Evolutionary conservation across 2,113 vertebrate genomes (phyloP).

Genomic region (Paradoxurus hermaphroditus): DNA sequence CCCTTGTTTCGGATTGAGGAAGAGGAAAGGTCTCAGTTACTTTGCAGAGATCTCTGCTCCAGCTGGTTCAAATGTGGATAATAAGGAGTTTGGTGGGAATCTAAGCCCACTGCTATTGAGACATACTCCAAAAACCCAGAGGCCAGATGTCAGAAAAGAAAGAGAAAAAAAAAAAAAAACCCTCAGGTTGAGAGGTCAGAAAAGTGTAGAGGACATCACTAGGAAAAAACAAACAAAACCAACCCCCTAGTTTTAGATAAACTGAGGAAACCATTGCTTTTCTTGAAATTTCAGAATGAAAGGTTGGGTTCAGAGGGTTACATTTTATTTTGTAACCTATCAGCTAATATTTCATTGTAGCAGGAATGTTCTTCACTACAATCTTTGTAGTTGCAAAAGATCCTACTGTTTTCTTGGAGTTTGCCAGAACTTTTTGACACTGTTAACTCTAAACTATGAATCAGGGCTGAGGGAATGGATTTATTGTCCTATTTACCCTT

Average conservation of each 20-base stretch:
- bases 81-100: neutral
- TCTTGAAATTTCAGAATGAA: constrained; percentile 22
- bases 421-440: constrained; percentile 41
- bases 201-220: neutral
- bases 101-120: neutral
- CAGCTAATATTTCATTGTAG: neutral
- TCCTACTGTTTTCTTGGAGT: neutral
- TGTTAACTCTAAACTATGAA: neutral
- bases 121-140: neutral
- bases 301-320: neutral
- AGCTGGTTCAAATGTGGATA: neutral
- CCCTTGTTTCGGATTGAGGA: neutral
- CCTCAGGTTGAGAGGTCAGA: neutral
- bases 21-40: neutral
- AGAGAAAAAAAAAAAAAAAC: neutral
- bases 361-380: neutral
- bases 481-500: neutral
- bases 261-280: neutral
- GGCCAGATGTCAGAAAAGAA: neutral
- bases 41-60: neutral
- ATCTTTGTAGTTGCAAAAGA: constrained; percentile 23
- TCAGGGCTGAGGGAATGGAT: constrained; percentile 3
- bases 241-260: neutral
- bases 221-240: neutral
- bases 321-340: constrained; percentile 33